Evolutionary conservation across 2,888 invertebrate genomes (phyloP).

Genomic region (Dryobotodes eremita): DNA sequence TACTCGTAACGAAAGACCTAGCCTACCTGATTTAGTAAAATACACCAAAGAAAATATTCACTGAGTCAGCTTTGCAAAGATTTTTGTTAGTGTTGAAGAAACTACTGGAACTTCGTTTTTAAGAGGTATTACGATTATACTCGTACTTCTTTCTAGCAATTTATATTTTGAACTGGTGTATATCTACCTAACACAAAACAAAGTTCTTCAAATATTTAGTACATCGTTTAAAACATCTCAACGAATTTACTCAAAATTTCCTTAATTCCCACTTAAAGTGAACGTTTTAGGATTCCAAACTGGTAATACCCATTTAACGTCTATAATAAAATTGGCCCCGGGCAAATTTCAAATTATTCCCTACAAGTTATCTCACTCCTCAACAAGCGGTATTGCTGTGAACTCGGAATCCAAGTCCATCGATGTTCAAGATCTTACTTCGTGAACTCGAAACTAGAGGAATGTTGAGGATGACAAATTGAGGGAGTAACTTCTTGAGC

Average conservation of each 20-base stretch:
- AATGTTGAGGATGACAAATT: conserved; percentile 44
- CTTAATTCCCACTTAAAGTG: conserved; percentile 61
- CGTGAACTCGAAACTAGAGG: conserved; percentile 52
- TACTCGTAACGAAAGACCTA: conserved; percentile 40
- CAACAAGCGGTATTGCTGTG: conserved; percentile 49
- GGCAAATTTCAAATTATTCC: conserved; percentile 69
- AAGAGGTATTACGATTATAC: not conserved
- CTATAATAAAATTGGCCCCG: conserved; percentile 67
- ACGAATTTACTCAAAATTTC: conserved; percentile 50
- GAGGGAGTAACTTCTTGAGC: conserved; percentile 30
- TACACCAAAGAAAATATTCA: conserved; percentile 28
- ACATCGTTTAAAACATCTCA: conserved; percentile 46
- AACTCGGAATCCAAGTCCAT: conserved; percentile 52
- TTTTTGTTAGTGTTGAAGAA: not conserved
- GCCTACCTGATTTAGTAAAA: conserved; percentile 39
- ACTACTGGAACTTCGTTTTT: not conserved
- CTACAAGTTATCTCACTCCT: conserved; percentile 62
- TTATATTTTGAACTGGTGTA: conserved; percentile 1
- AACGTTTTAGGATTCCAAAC: conserved; percentile 63
- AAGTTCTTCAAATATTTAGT: conserved; percentile 52
- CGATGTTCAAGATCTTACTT: conserved; percentile 54
- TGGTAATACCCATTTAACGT: conserved; percentile 64
- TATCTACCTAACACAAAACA: conserved; percentile 13
- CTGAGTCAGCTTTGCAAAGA: not conserved
- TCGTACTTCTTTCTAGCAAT: not conserved